These are phyloP conservation scores for Rhyacophila brunnea DNA, from an alignment of 1,140 invertebrate genomes.

Conservation along the genomic window DNA sequence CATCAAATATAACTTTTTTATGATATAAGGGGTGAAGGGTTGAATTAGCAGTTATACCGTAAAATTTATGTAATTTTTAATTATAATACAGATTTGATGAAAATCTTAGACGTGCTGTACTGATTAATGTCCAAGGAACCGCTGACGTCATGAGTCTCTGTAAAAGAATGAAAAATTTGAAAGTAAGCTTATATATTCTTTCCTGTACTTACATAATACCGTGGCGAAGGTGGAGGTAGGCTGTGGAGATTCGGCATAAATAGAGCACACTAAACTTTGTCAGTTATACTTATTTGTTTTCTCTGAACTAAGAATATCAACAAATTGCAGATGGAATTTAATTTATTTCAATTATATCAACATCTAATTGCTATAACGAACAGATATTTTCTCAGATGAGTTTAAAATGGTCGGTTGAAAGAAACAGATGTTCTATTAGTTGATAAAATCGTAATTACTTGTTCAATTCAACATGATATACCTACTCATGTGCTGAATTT, in stretches of 20 bases:
- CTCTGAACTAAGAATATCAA: too few relatives aligned
- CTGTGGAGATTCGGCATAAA: too few relatives aligned
- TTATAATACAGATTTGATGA: constrained; percentile 68
- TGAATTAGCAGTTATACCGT: too few relatives aligned
- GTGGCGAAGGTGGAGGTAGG: too few relatives aligned
- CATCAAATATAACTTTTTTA: not conserved
- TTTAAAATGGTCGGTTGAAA: too few relatives aligned
- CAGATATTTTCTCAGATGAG: too few relatives aligned
- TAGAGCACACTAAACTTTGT: not conserved
- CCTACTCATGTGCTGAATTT: too few relatives aligned
- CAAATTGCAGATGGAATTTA: not conserved
- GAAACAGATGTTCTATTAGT: too few relatives aligned
- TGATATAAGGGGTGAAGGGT: not conserved
- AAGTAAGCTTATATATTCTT: constrained; percentile 39
- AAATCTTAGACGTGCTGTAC: constrained; percentile 56
- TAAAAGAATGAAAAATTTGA: constrained; percentile 59
- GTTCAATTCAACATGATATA: too few relatives aligned
- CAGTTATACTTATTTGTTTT: too few relatives aligned
- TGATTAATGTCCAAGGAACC: constrained; percentile 57
- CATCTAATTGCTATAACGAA: not conserved
- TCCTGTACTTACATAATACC: not conserved
- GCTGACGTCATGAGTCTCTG: constrained; percentile 53
- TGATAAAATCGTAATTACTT: too few relatives aligned
- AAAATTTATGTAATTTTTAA: not conserved
- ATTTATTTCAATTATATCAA: not conserved